phyloP scores from a whole-genome alignment of 2,113 vertebrate species.

The Stercorarius parasiticus region DNA sequence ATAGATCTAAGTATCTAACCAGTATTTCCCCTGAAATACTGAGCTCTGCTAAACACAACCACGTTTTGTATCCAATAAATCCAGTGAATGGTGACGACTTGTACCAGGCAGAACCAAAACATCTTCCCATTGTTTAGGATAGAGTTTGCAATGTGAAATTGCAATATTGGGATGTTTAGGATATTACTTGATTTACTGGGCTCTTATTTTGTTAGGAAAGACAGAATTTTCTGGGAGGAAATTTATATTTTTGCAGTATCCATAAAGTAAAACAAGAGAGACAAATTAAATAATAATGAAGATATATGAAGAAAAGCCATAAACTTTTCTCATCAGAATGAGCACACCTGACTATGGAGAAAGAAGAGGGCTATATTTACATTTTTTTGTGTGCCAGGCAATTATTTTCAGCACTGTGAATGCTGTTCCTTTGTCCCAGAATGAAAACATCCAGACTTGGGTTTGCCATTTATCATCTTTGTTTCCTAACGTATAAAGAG shows the following conservation, averaged over 20 bases:
- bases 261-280: background rate
- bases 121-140: background rate
- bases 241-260: background rate
- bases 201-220: background rate
- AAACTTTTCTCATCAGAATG: background rate
- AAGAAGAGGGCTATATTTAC: background rate
- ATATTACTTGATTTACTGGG: background rate
- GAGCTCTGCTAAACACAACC: background rate
- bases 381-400: background rate
- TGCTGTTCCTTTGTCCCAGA: background rate
- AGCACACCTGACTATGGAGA: background rate
- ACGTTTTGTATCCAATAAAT: background rate
- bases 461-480: background rate
- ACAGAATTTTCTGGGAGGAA: background rate
- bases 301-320: background rate
- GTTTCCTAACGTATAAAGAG: background rate
- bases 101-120: background rate
- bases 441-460: background rate
- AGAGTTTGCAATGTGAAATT: background rate
- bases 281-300: background rate
- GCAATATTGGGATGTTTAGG: background rate
- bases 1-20: background rate
- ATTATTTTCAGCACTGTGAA: background rate
- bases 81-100: background rate
- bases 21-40: background rate